Evolutionary conservation across 2,888 invertebrate species (phyloP), one percentile per base, ranked within the genome.

Genomic region (Idaea straminata): DNA sequence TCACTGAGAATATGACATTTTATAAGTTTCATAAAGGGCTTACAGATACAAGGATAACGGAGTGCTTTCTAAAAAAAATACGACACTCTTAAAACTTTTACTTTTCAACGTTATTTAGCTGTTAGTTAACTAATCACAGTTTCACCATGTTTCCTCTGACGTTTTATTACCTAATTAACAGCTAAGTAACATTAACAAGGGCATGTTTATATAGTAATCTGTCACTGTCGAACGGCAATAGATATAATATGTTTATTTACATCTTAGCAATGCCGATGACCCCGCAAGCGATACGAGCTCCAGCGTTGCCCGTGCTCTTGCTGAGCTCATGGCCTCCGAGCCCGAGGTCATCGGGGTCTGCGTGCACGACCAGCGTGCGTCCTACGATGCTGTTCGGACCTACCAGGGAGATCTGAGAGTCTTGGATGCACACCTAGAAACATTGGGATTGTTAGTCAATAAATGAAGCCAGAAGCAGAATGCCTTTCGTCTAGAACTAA

Each of bases 251-350:
- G 60, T 62, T 47, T 36, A 36, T 57, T 71, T 84, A 80, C 15
- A 76, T 64, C 72, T 89, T 88, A 61, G 92, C 89, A 67, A 97
- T 89, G 59, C 98, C 98, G 84, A 98, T 97, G 69, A 98, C 97
- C 10, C 98, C 98, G 82, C 98, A 98, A 59, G 97, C 97, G 72
- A 97, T 92, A 74, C 99, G 95, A 16, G 95, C 97, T 3, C 99
- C 99, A 64, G 99, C 98, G 88, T 99, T 98, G 66, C 99, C 99
- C 15, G 99, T 99, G 5, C 96, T 95, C 91, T 96, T 96, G 93
- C 98, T 98, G 72, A 98, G 93, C 82, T 98, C 98, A 81, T 98
- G 97, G 0, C 98, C 98, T 38, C 98, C 98, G 70, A 95, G 89
- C n/a, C 99, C 99, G 68, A 99, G 92, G 89, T 99, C 99, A 91